These are phyloP conservation scores for Choloepus didactylus DNA, from an alignment of 2,797 vertebrate genomes.

Conservation along the genomic window DNA sequence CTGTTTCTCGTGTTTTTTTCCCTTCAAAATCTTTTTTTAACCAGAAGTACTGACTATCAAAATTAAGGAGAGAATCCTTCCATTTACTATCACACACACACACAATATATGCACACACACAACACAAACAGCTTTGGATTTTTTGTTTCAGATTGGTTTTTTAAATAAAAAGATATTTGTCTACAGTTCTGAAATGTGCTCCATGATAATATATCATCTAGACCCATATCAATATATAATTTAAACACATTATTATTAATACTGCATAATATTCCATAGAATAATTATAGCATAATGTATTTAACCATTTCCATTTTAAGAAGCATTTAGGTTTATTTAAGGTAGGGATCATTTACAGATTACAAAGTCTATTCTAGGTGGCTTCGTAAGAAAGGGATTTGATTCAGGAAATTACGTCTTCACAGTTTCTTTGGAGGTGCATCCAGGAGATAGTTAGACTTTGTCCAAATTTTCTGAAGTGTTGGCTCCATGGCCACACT, in stretches of 20 bases:
- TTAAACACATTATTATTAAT: background rate
- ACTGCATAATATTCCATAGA: background rate
- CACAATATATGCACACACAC: background rate
- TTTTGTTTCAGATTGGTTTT: background rate
- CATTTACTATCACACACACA: too few species aligned
- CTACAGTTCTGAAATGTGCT: background rate
- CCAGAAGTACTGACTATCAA: background rate
- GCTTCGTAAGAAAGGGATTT: background rate
- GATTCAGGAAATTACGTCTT: background rate
- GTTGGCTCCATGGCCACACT: background rate
- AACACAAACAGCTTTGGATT: background rate
- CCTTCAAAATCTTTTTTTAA: background rate
- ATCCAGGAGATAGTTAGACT: background rate
- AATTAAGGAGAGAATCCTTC: background rate
- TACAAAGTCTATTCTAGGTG: background rate
- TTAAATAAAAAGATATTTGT: background rate
- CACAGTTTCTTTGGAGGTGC: background rate
- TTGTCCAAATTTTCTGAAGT: background rate
- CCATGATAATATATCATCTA: background rate
- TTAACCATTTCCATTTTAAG: background rate
- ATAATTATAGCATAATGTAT: background rate
- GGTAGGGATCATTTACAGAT: background rate
- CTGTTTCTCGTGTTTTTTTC: background rate
- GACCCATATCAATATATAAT: background rate
- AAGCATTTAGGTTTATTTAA: background rate